A percentile compares a stretch with the other conserved stretches of the same genome.
phyloP scores from a whole-genome alignment of 2,797 vertebrate species.

The Melanotaenia trifasciata region DNA sequence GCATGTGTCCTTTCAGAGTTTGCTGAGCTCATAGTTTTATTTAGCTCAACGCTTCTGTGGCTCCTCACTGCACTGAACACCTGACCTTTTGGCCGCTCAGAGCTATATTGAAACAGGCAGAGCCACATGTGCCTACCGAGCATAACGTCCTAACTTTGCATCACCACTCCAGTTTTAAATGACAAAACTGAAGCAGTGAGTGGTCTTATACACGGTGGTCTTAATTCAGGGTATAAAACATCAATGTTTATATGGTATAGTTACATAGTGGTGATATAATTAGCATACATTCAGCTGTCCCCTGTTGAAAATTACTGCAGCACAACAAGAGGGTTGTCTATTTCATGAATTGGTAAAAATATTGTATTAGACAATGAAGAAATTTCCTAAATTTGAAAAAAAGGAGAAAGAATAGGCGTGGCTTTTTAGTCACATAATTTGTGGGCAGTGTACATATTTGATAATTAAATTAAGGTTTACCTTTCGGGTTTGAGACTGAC shows the following conservation, averaged over 20 bases:
- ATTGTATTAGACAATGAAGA: neutral
- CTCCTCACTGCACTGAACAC: constrained; percentile 62
- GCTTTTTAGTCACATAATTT: neutral
- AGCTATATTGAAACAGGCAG: constrained; percentile 64
- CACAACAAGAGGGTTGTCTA: neutral
- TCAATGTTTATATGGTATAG: neutral
- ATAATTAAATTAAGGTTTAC: neutral
- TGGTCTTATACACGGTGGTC: no score
- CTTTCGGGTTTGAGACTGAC: neutral
- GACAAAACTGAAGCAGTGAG: neutral
- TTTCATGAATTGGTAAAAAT: neutral
- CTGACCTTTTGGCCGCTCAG: constrained; percentile 76
- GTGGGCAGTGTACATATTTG: neutral
- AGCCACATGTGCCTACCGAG: constrained; percentile 25
- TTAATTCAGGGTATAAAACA: no score
- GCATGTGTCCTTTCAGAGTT: constrained; percentile 72
- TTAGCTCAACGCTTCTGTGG: constrained; percentile 74
- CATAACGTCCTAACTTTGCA: constrained; percentile 33
- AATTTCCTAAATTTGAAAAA: neutral
- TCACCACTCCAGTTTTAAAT: neutral
- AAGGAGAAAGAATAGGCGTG: neutral
- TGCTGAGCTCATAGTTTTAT: constrained; percentile 84
- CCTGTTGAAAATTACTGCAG: neutral
- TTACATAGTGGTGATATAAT: neutral
- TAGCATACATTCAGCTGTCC: neutral